Evolutionary conservation across 1,140 invertebrate genomes (phyloP).

Genomic region (Zaprionus capensis): DNA sequence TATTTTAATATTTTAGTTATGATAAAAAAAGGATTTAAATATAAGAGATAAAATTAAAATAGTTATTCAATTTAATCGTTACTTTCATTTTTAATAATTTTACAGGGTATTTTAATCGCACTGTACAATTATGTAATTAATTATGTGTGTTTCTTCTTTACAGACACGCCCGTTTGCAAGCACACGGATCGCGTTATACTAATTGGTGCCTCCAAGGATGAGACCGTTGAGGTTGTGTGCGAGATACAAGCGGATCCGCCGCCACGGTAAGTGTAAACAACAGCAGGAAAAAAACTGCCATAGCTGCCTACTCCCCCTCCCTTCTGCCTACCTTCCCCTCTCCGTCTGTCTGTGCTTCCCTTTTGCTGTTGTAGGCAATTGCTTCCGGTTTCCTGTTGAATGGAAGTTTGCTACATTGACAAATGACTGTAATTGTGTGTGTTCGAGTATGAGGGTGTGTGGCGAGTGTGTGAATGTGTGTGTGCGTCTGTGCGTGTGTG

Average conservation of each 20-base stretch:
- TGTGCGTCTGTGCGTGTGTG: slow-evolving; percentile 30
- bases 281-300: slow-evolving; percentile 2
- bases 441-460: slow-evolving; percentile 5
- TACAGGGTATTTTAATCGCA: not conserved
- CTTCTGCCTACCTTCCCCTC: no score
- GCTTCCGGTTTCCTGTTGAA: slow-evolving; percentile 79
- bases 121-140: not conserved
- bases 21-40: no score
- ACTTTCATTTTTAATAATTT: not conserved
- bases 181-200: slow-evolving; percentile 89
- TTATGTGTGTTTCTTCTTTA: slow-evolving; percentile 54
- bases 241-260: slow-evolving; percentile 94
- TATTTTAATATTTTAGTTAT: no score
- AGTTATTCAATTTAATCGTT: not conserved
- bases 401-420: slow-evolving; percentile 78
- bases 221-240: slow-evolving; percentile 92
- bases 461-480: slow-evolving; percentile 11
- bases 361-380: slow-evolving; percentile 71
- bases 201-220: slow-evolving; percentile 93
- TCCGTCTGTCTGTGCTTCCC: not conserved
- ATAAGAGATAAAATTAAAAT: no score
- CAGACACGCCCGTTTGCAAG: slow-evolving; percentile 93
- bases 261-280: slow-evolving; percentile 85
- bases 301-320: not conserved
- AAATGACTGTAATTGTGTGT: slow-evolving; percentile 71